Percentiles rank a stretch among this genome's conserved stretches.
These are phyloP conservation scores for Cryptosula pallasiana DNA, from an alignment of 2,888 invertebrate species.

Conservation along the genomic window DNA sequence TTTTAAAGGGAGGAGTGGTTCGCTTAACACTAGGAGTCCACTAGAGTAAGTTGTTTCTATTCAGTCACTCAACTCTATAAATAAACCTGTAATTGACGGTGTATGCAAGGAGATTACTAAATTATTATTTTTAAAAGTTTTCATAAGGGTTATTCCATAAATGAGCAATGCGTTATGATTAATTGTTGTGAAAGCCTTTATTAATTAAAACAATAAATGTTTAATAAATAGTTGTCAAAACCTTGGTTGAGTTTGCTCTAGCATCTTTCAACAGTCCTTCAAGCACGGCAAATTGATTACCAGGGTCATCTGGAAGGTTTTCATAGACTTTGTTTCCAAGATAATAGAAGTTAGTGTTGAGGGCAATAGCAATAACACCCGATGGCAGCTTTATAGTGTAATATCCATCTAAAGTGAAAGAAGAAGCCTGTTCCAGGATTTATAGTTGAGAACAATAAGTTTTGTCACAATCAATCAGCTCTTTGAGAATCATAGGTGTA, in stretches of 20 bases:
- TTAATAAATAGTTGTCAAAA: too few species aligned
- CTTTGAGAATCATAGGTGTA: too few species aligned
- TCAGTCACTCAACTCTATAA: too few species aligned
- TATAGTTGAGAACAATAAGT: too few species aligned
- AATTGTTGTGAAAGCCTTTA: not conserved
- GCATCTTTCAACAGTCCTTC: conserved; percentile 69
- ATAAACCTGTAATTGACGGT: too few species aligned
- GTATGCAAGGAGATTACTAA: too few species aligned
- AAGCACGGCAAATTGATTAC: conserved; percentile 80
- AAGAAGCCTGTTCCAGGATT: too few species aligned
- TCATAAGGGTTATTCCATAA: not conserved
- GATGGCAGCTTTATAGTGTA: conserved; percentile 76
- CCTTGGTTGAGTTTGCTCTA: conserved; percentile 70
- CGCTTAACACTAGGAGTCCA: too few species aligned
- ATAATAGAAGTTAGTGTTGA: conserved; percentile 82
- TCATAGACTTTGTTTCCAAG: conserved; percentile 47
- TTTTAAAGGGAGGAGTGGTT: too few species aligned
- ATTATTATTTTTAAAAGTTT: not conserved
- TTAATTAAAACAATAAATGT: too few species aligned
- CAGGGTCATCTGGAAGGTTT: conserved; percentile 60
- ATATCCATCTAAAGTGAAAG: conserved; percentile 73
- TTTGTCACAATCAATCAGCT: too few species aligned
- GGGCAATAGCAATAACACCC: conserved; percentile 74
- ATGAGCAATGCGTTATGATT: not conserved
- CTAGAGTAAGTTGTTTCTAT: too few species aligned